Conservation (phyloP, 2,888 invertebrate species). For the Drosophila barbarae region DNA sequence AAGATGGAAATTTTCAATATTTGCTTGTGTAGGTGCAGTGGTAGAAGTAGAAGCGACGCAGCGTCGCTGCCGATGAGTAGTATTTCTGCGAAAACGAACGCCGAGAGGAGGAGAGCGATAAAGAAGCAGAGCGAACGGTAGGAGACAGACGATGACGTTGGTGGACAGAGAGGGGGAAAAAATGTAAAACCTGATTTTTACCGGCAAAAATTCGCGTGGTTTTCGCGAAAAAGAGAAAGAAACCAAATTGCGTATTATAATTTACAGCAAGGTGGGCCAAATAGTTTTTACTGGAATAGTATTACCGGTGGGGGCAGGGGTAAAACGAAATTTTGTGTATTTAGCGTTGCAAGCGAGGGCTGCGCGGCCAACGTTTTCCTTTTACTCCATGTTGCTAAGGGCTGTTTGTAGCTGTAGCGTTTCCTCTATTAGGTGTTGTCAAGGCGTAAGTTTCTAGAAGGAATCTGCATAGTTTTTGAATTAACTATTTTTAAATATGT, state of each 20-base stretch:
- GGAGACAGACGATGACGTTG: constrained; percentile 50
- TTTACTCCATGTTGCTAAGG: constrained; percentile 61
- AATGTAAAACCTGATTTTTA: constrained; percentile 74
- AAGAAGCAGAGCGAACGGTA: constrained; percentile 52
- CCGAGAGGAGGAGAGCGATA: constrained; percentile 55
- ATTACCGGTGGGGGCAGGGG: constrained; percentile 15
- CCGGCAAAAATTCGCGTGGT: constrained; percentile 75
- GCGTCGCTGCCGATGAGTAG: constrained; percentile 67
- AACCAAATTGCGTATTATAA: constrained; percentile 44
- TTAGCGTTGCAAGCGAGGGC: constrained; percentile 56
- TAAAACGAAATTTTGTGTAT: constrained; percentile 66
- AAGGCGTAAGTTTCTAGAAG: constrained; percentile 47
- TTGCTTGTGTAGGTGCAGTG: constrained; percentile 51
- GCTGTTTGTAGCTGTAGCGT: constrained; percentile 58
- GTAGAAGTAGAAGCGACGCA: constrained; percentile 43
- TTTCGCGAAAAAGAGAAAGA: constrained; percentile 44
- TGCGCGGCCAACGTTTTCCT: constrained; percentile 51
- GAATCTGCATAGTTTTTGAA: constrained; percentile 32
- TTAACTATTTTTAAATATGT: constrained; percentile 52
- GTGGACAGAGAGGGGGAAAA: constrained; percentile 51
- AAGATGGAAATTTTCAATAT: constrained; percentile 45
- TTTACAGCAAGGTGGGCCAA: constrained; percentile 37
- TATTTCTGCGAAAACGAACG: constrained; percentile 66
- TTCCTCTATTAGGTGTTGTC: constrained; percentile 52
- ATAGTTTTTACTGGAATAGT: constrained; percentile 26